Evolutionary conservation across 2,113 vertebrate species (phyloP).

Genomic region (Candoia aspera): DNA sequence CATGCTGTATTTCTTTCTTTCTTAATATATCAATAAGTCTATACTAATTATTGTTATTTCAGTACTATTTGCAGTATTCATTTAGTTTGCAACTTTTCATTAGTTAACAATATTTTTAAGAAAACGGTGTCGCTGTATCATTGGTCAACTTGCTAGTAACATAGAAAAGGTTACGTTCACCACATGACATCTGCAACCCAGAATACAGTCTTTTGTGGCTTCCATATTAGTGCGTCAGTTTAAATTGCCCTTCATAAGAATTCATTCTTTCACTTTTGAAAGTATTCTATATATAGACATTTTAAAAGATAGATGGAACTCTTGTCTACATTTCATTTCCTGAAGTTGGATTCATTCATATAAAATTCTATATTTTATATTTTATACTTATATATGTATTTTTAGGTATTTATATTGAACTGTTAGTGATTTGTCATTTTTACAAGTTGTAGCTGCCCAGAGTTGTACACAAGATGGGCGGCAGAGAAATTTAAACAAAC

Average conservation of each 20-base stretch:
- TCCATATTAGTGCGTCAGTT: not conserved
- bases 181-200: not conserved
- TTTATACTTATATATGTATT: no score
- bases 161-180: not conserved
- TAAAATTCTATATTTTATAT: no score
- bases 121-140: not conserved
- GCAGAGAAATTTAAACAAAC: no score
- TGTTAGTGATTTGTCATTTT: no score
- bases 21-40: not conserved
- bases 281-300: not conserved
- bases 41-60: not conserved
- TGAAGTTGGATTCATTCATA: not conserved
- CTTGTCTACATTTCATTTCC: not conserved
- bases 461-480: no score
- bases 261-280: not conserved
- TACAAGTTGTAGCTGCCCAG: no score
- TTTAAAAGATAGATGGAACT: not conserved
- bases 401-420: no score
- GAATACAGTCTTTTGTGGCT: not conserved
- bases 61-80: not conserved
- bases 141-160: not conserved
- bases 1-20: not conserved
- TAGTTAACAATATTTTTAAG: not conserved
- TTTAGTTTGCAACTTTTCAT: not conserved
- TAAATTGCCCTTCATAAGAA: not conserved